Evolutionary conservation across 1,140 invertebrate genomes (phyloP).

Genomic region (Drosophila bocqueti): DNA sequence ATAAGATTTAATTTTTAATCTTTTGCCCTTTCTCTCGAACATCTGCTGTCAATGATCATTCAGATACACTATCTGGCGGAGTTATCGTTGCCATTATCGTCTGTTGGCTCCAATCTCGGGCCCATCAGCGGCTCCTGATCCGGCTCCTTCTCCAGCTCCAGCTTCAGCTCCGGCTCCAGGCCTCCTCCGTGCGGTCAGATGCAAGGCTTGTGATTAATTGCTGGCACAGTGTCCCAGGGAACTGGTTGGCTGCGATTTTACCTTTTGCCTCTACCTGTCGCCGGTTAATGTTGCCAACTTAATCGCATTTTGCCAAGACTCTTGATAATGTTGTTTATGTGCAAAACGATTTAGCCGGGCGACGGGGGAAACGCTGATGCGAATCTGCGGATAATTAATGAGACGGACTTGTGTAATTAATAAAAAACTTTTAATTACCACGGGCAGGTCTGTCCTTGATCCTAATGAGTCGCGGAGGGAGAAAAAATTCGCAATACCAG

Average conservation of each 20-base stretch:
- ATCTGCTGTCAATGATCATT: constrained; percentile 44
- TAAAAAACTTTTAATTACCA: constrained; percentile 79
- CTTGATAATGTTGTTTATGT: constrained; percentile 81
- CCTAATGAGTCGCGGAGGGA: constrained; percentile 61
- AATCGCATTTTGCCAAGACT: constrained; percentile 75
- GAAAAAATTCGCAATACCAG: constrained; percentile 46
- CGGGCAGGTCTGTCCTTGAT: constrained; percentile 58
- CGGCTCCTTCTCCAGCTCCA: constrained; percentile 7
- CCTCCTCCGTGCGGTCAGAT: constrained; percentile 44
- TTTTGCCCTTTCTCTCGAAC: neutral
- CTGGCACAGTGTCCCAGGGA: constrained; percentile 44
- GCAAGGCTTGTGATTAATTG: constrained; percentile 59
- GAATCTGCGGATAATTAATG: constrained; percentile 68
- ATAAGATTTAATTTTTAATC: constrained; percentile 8
- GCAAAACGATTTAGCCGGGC: constrained; percentile 71
- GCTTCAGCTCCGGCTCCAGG: constrained; percentile 2
- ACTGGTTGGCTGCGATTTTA: constrained; percentile 23
- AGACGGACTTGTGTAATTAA: constrained; percentile 62
- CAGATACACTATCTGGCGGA: constrained; percentile 20
- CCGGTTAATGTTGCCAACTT: constrained; percentile 79
- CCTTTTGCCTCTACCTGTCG: constrained; percentile 47
- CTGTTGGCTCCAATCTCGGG: constrained; percentile 30
- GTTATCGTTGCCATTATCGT: constrained; percentile 51
- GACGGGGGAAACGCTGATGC: constrained; percentile 9
- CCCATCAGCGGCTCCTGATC: constrained; percentile 50